phyloP scores from a whole-genome alignment of 2,113 vertebrate species.

The Salvelinus sp. region DNA sequence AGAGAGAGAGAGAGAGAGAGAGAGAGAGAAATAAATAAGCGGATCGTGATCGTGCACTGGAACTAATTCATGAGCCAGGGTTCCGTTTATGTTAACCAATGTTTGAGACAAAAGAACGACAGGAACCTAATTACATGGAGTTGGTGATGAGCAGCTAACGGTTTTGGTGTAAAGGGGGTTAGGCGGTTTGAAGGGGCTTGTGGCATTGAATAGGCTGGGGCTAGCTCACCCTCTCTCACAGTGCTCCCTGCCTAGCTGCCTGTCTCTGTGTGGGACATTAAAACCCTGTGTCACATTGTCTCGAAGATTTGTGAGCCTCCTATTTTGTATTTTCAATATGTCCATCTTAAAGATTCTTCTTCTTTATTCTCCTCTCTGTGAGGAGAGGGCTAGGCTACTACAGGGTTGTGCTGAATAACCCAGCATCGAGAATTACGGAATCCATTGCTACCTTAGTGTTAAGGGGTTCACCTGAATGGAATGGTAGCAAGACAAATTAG shows the following conservation, averaged over 20 bases:
- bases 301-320: constrained; percentile 35
- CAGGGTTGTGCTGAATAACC: not conserved
- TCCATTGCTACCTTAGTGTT: not conserved
- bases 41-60: constrained; percentile 55
- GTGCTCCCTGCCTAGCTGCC: not conserved
- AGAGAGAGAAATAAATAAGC: constrained; percentile 10
- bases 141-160: constrained; percentile 43
- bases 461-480: not conserved
- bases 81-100: constrained; percentile 61
- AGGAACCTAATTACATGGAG: constrained; percentile 67
- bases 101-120: constrained; percentile 54
- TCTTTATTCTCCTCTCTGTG: constrained; percentile 10
- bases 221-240: not conserved
- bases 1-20: too few relatives aligned
- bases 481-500: not conserved
- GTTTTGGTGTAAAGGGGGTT: constrained; percentile 30
- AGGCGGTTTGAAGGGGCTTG: not conserved
- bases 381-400: not conserved
- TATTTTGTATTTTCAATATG: constrained; percentile 32
- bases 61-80: constrained; percentile 69
- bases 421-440: not conserved
- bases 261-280: constrained; percentile 32
- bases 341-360: constrained; percentile 18
- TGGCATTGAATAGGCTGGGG: not conserved
- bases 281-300: constrained; percentile 46